Base-by-base conservation (phyloP, 2,888 invertebrate species). In the Neoaliturus tenellus region DNA sequence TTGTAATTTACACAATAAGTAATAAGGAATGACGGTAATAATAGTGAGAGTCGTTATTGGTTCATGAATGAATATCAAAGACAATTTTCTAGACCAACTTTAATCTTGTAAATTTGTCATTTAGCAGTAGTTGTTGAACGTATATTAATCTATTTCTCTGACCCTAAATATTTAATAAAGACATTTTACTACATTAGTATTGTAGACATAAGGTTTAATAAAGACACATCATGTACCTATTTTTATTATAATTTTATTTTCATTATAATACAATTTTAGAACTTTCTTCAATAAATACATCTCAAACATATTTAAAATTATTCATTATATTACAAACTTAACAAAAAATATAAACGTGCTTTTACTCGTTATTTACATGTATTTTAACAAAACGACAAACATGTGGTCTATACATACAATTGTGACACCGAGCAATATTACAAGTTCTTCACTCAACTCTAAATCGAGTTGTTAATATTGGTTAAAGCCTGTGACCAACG, bases 401-500 rank as follows among this genome's bases (percentile, higher is more conserved):
- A 62, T 62, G 62, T 62, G 62, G 20, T 71, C 39, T 71, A 8
- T 39, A 71, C 71, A 71, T 39, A 71, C 71, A 71, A 5, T 6
- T 23, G 35, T 31, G 1, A 71, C 71, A 71, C 41, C 71, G 25
- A 71, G 41, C 71, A 71, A 67, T 41, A 23, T 39, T 71, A 71
- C 41, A 71, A 39, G 35, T 71, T 71, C 62, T 71, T 20, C n/a
- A 71, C 39, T 39, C 0, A 20, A 71, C 71, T 71, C 71, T 23
- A 39, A 23, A 23, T 39, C 39, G 71, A 71, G 71, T 71, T 71
- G 39, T 35, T 67, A 39, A 20, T 71, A 31, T 71, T 62, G 62
- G 28, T 62, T 71, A 71, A 71, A 71, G 71, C 71, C 71, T 71
- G 39, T 39, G 39, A 71, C 71, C 71, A 71, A 71, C 25, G 71